These are phyloP conservation scores for Drosophila histrio DNA, from an alignment of 2,888 invertebrate species.

Conservation along the genomic window DNA sequence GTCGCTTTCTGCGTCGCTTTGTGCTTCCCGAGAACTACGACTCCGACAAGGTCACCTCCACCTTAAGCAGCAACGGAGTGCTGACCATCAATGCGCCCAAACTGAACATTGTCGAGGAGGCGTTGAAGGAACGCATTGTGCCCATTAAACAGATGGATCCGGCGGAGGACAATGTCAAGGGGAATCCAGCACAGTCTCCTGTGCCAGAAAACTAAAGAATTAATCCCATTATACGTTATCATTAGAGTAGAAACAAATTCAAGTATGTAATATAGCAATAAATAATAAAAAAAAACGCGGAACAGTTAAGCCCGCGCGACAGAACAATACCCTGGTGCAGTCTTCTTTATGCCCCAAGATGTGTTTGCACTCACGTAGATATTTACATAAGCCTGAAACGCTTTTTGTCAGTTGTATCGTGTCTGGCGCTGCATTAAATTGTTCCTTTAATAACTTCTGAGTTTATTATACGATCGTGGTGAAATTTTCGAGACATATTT, in stretches of 20 bases:
- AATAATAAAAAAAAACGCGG: too few relatives aligned
- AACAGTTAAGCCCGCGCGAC: too few relatives aligned
- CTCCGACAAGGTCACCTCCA: constrained; percentile 89
- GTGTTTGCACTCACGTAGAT: too few relatives aligned
- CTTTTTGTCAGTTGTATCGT: too few relatives aligned
- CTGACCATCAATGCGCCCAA: constrained; percentile 88
- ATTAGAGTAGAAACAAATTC: constrained; percentile 1
- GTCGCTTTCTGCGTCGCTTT: constrained; percentile 91
- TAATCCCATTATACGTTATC: background rate
- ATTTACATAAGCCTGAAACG: too few relatives aligned
- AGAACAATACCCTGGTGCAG: too few relatives aligned
- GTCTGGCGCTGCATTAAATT: too few relatives aligned
- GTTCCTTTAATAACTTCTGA: too few relatives aligned
- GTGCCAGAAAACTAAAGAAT: too few relatives aligned
- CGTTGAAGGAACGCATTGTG: constrained; percentile 85
- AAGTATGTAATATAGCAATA: constrained; percentile 1
- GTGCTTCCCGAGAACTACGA: constrained; percentile 90
- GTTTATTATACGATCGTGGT: too few relatives aligned
- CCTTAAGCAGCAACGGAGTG: constrained; percentile 90
- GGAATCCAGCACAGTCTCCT: constrained; percentile 23
- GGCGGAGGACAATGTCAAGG: constrained; percentile 30
- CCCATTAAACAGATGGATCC: constrained; percentile 87
- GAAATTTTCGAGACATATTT: too few relatives aligned
- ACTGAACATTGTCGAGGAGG: constrained; percentile 59
- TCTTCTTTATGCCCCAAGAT: too few relatives aligned